phyloP scores from a whole-genome alignment of 1,140 invertebrate species.

The Drosophila guanche region DNA sequence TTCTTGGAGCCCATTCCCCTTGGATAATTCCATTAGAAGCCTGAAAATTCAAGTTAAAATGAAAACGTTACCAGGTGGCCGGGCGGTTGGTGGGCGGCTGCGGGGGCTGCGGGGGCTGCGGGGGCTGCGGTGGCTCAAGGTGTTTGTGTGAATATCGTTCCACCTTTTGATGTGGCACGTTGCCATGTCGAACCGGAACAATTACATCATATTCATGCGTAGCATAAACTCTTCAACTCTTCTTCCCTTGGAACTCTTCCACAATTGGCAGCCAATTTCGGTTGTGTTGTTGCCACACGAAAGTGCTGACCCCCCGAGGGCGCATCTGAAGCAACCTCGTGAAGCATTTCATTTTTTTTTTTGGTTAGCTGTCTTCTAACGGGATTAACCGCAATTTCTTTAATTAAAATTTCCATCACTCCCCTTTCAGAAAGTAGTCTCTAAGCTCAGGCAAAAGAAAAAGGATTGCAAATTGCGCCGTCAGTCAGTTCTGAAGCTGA shows the following conservation, averaged over 20 bases:
- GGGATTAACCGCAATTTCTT: slow-evolving; percentile 83
- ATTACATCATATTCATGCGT: slow-evolving; percentile 30
- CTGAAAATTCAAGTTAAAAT: slow-evolving; percentile 70
- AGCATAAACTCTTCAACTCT: slow-evolving; percentile 6
- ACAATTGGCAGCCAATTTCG: slow-evolving; percentile 60
- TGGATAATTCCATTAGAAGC: slow-evolving; percentile 65
- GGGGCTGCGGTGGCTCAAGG: background rate
- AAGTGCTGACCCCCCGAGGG: slow-evolving; percentile 47
- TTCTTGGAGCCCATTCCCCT: background rate
- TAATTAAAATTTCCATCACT: slow-evolving; percentile 81
- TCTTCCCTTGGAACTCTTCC: background rate
- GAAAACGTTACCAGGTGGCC: slow-evolving; percentile 63
- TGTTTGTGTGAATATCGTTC: slow-evolving; percentile 1
- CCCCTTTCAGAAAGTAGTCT: slow-evolving; percentile 14
- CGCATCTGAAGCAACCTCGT: slow-evolving; percentile 21
- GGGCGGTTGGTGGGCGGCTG: slow-evolving; percentile 11
- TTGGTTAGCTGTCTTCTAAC: slow-evolving; percentile 49
- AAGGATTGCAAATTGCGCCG: slow-evolving; percentile 81
- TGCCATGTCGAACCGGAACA: slow-evolving; percentile 1
- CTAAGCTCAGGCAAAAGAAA: slow-evolving; percentile 33
- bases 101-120: background rate
- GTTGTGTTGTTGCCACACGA: slow-evolving; percentile 41
- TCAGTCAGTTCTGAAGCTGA: slow-evolving; percentile 52
- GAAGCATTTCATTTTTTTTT: slow-evolving; percentile 37
- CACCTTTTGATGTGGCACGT: slow-evolving; percentile 50